Percentiles rank a stretch among this genome's conserved stretches.
Conservation (phyloP, 2,888 invertebrate genomes). For the Salpingus planirostris region DNA sequence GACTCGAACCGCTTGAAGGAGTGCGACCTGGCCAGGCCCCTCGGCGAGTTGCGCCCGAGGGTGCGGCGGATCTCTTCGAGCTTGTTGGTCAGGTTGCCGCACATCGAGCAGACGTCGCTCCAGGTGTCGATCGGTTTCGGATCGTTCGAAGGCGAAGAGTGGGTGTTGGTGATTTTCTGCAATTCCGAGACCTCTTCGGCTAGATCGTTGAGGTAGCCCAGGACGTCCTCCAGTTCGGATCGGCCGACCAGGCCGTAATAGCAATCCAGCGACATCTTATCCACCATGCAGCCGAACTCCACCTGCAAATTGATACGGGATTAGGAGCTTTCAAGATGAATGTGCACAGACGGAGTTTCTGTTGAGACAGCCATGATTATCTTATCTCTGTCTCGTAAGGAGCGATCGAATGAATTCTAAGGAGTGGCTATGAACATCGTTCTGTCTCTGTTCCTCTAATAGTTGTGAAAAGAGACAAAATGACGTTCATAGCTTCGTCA, state of each 20-base stretch:
- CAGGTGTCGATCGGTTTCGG: conserved; percentile 38
- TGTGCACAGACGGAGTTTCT: too few relatives aligned
- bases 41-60: conserved; percentile 12
- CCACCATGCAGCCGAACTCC: conserved; percentile 59
- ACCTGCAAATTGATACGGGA: too few relatives aligned
- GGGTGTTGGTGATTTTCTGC: conserved; percentile 22
- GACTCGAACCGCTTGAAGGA: conserved; percentile 32
- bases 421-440: too few relatives aligned
- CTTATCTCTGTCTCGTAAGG: too few relatives aligned
- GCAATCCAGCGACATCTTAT: conserved; percentile 55
- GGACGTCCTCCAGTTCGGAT: conserved; percentile 26
- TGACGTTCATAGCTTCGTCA: too few relatives aligned
- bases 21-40: conserved; percentile 10
- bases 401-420: too few relatives aligned
- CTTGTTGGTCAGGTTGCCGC: conserved; percentile 47
- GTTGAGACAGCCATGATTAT: too few relatives aligned
- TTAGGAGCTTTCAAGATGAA: too few relatives aligned
- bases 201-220: conserved; percentile 26
- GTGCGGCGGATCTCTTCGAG: conserved; percentile 42
- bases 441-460: too few relatives aligned
- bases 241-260: conserved; percentile 42
- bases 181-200: conserved; percentile 25
- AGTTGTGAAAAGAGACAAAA: too few relatives aligned
- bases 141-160: too few relatives aligned
- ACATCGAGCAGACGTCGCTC: conserved; percentile 49